Evolutionary conservation across 2,113 vertebrate genomes (phyloP).

Genomic region (Atlantisia rogersi): DNA sequence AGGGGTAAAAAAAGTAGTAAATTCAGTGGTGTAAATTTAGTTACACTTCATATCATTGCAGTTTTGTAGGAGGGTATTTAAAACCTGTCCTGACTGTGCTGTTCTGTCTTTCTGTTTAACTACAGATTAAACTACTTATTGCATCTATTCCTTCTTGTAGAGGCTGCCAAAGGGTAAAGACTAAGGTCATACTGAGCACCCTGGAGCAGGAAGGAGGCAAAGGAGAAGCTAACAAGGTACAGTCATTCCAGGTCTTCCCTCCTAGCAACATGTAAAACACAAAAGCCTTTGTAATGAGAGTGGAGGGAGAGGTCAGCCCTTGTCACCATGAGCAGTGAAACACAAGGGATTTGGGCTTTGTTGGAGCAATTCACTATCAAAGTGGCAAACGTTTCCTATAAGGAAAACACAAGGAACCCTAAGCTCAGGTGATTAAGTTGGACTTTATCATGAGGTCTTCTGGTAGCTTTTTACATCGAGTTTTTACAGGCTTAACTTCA

Average conservation of each 20-base stretch:
- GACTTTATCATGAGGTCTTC: not conserved
- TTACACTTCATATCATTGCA: not conserved
- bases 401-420: not conserved
- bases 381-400: not conserved
- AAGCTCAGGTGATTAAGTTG: not conserved
- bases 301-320: not conserved
- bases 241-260: not conserved
- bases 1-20: not conserved
- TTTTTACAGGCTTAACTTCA: not conserved
- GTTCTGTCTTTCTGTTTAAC: not conserved
- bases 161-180: not conserved
- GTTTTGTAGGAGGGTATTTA: not conserved
- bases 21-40: not conserved
- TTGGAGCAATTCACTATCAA: not conserved
- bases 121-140: not conserved
- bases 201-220: not conserved
- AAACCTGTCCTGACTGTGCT: not conserved
- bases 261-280: slow-evolving; percentile 31
- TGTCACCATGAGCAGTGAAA: not conserved
- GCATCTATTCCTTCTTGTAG: not conserved
- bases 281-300: not conserved
- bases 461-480: not conserved
- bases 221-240: not conserved
- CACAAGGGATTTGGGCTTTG: not conserved
- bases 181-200: not conserved